Conservation (phyloP, 2,888 invertebrate species). For the Rotaria sp. region DNA sequence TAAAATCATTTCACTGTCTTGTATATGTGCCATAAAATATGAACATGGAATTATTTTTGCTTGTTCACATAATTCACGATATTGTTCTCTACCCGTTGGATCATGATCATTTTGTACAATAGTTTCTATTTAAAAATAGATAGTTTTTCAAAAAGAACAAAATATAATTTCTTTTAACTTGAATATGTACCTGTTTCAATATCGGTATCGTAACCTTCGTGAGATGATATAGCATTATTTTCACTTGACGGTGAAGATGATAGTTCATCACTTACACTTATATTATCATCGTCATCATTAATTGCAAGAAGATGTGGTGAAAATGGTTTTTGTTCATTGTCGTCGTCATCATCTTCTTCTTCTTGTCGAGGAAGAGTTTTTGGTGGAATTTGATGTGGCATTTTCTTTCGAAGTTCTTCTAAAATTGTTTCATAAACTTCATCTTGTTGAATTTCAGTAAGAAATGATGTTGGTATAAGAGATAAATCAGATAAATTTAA, state of each 20-base stretch:
- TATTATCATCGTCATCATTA: neutral
- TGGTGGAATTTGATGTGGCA: neutral
- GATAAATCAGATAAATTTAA: neutral
- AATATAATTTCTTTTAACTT: neutral
- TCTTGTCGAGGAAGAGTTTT: neutral
- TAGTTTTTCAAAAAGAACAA: neutral
- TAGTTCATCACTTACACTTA: neutral
- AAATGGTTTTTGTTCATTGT: too few relatives aligned
- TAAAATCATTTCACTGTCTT: slow-evolving; percentile 49
- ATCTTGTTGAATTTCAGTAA: slow-evolving; percentile 22
- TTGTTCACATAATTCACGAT: slow-evolving; percentile 46
- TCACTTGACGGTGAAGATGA: neutral
- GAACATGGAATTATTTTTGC: slow-evolving; percentile 50
- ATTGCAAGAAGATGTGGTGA: neutral
- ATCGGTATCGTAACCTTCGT: slow-evolving; percentile 13
- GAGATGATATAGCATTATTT: too few relatives aligned
- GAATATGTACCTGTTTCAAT: neutral
- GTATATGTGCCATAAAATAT: slow-evolving; percentile 50
- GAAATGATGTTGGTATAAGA: neutral
- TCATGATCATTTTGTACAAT: neutral
- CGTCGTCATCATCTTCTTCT: neutral
- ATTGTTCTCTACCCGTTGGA: neutral
- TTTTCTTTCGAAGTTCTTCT: neutral
- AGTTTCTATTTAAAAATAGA: neutral
- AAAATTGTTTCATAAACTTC: slow-evolving; percentile 9